phyloP scores from a whole-genome alignment of 2,113 vertebrate genomes.

The Pipa parva region DNA sequence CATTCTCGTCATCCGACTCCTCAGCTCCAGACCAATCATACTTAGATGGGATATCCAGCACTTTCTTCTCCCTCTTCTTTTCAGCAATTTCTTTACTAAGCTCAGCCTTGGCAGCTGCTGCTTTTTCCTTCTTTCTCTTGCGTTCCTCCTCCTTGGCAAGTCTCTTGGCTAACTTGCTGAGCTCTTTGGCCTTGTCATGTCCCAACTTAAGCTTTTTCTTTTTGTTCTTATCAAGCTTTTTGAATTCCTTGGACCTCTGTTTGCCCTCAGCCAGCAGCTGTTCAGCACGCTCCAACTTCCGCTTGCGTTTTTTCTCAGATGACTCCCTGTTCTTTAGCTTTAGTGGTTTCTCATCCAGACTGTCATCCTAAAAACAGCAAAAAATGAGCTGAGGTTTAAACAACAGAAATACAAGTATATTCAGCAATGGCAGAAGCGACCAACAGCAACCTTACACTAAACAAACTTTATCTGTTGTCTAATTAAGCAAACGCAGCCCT shows the following conservation, averaged over 20 bases:
- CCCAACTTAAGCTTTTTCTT: constrained; percentile 95
- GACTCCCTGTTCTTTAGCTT: constrained; percentile 88
- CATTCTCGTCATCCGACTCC: constrained; percentile 94
- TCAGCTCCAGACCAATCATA: constrained; percentile 98
- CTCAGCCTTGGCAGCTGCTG: constrained; percentile 78
- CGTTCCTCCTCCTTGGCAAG: constrained; percentile 92
- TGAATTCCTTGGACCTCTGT: constrained; percentile 86
- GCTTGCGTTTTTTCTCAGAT: constrained; percentile 85
- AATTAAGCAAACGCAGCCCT: no score
- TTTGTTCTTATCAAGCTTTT: constrained; percentile 85
- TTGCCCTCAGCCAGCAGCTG: constrained; percentile 72
- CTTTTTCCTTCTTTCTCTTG: constrained; percentile 90
- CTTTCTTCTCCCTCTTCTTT: constrained; percentile 90
- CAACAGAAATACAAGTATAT: no score
- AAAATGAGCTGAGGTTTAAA: no score
- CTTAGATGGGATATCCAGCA: constrained; percentile 94
- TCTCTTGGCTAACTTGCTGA: constrained; percentile 91
- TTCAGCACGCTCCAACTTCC: constrained; percentile 85
- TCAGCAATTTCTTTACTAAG: constrained; percentile 79
- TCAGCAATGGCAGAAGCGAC: no score
- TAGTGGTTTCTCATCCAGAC: constrained; percentile 82
- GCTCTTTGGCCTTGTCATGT: constrained; percentile 86
- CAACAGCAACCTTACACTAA: no score
- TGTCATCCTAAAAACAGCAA: constrained; percentile 79
- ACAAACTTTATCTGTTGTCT: no score